Evolutionary conservation across 2,888 invertebrate genomes (phyloP).

Genomic region (Caenorhabditis wallacei): DNA sequence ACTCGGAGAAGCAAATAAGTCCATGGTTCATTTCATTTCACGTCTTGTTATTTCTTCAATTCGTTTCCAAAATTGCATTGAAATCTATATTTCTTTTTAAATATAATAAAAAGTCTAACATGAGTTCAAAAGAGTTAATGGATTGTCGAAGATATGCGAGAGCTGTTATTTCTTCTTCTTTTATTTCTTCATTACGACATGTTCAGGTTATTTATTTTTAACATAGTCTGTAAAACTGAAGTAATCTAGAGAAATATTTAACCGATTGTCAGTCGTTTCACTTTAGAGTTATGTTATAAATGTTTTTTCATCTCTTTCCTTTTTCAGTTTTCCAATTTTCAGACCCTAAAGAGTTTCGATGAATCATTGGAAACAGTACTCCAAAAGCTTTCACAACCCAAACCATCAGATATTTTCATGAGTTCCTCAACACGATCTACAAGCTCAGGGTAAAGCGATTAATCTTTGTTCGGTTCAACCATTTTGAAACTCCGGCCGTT

Average conservation of each 20-base stretch:
- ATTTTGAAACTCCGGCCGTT: no score
- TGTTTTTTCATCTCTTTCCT: no score
- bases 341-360: no score
- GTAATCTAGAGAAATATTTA: background rate
- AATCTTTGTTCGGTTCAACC: no score
- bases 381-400: no score
- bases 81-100: background rate
- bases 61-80: background rate
- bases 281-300: no score
- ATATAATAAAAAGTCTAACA: conserved; percentile 18
- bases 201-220: conserved; percentile 35
- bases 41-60: background rate
- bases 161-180: conserved; percentile 51
- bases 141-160: conserved; percentile 46
- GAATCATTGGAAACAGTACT: no score
- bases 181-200: conserved; percentile 50
- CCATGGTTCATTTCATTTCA: conserved; percentile 16
- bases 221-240: no score
- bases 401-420: no score
- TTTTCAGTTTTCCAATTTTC: background rate
- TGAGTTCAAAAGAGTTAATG: conserved; percentile 17
- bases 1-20: background rate
- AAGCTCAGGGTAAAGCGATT: no score
- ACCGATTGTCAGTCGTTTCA: no score
- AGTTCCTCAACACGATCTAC: no score